A percentile compares a stretch with the other conserved stretches of the same genome.
phyloP scores from a whole-genome alignment of 1,140 invertebrate genomes.

The Lepidotrigona ventralis region DNA sequence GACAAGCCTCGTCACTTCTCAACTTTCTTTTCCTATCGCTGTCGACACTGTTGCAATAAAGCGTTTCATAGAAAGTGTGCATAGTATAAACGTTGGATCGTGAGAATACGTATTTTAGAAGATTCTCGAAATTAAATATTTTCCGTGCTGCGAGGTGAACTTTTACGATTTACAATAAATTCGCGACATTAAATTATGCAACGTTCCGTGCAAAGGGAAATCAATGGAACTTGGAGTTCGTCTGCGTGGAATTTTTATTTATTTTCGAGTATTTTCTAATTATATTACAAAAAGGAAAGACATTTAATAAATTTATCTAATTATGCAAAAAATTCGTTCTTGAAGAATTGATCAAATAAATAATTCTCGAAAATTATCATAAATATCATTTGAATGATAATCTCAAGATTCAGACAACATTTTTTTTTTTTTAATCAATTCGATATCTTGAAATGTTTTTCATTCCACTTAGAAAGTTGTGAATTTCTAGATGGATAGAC shows the following conservation, averaged over 20 bases:
- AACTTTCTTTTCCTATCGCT: constrained; percentile 5
- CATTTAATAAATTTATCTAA: neutral
- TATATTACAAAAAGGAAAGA: neutral
- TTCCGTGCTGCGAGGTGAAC: neutral
- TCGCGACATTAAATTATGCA: neutral
- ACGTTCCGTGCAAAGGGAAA: neutral
- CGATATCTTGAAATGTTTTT: too few relatives aligned
- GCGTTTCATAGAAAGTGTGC: too few relatives aligned
- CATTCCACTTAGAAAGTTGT: too few relatives aligned
- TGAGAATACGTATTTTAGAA: neutral
- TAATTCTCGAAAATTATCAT: neutral
- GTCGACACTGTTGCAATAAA: neutral
- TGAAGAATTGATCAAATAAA: neutral
- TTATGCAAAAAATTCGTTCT: neutral
- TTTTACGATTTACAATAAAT: constrained; percentile 11
- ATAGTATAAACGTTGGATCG: too few relatives aligned
- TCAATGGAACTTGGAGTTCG: neutral
- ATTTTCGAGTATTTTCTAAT: too few relatives aligned
- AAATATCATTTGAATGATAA: neutral
- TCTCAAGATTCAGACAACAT: neutral
- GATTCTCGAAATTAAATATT: neutral
- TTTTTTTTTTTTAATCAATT: neutral
- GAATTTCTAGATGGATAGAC: too few relatives aligned
- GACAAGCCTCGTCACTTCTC: neutral
- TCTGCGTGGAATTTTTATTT: neutral